These are phyloP conservation scores for Magallana gigas DNA, from an alignment of 1,140 invertebrate species.

Conservation along the genomic window DNA sequence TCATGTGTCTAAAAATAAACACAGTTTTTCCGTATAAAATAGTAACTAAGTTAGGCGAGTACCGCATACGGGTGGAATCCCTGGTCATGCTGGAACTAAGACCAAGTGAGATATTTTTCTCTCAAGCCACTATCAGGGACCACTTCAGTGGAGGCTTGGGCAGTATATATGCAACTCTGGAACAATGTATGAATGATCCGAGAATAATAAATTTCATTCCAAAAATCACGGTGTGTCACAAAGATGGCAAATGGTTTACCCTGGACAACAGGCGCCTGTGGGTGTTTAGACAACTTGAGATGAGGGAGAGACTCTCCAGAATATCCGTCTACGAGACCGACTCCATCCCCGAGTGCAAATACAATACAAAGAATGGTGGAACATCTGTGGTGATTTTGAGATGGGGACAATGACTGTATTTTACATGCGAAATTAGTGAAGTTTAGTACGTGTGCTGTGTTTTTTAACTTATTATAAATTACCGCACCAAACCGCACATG, in stretches of 20 bases:
- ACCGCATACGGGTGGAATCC: too few species aligned
- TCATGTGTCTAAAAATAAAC: neutral
- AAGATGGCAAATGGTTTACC: constrained; percentile 50
- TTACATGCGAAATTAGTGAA: too few species aligned
- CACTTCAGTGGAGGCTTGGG: neutral
- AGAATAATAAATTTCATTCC: neutral
- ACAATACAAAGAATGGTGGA: constrained; percentile 45
- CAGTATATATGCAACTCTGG: neutral
- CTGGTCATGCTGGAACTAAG: neutral
- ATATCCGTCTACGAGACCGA: constrained; percentile 18
- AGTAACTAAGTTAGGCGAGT: too few species aligned
- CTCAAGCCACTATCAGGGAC: neutral
- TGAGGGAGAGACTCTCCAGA: neutral
- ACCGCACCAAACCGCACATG: too few species aligned
- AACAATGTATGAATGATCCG: neutral
- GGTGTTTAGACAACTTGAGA: constrained; percentile 50
- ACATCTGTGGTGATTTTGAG: neutral
- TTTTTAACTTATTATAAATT: too few species aligned
- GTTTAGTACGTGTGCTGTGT: too few species aligned
- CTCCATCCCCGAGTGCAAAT: constrained; percentile 18
- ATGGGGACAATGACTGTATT: neutral
- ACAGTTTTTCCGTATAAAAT: too few species aligned
- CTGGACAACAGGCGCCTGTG: constrained; percentile 55
- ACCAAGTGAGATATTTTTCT: constrained; percentile 4
- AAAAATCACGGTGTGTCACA: constrained; percentile 7